Evolutionary conservation across 2,797 vertebrate genomes (phyloP).

Genomic region (Spea hammondii): DNA sequence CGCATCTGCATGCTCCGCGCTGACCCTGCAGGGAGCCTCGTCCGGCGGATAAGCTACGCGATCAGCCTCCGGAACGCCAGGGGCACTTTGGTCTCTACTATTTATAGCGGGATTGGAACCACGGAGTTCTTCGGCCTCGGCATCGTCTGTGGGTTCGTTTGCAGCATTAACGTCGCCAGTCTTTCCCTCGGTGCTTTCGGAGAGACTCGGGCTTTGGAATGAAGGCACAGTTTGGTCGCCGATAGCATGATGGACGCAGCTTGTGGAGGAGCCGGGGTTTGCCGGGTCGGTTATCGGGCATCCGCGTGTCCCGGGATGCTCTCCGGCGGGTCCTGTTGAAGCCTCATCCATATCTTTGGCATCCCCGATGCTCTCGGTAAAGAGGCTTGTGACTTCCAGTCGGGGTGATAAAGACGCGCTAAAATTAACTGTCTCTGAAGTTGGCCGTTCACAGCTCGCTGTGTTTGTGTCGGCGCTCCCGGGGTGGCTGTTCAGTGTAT

Average conservation of each 20-base stretch:
- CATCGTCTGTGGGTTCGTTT: background rate
- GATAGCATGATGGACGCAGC: background rate
- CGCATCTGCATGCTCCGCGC: background rate
- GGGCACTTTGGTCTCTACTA: conserved; percentile 16
- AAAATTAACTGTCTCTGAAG: conserved; percentile 9
- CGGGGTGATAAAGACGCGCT: conserved; percentile 12
- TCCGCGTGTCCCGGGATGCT: background rate
- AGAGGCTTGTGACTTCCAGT: conserved; percentile 27
- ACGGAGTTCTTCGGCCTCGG: background rate
- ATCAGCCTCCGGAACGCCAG: background rate
- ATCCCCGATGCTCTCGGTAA: conserved; percentile 8
- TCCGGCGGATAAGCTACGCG: background rate
- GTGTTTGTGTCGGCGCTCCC: conserved; percentile 7
- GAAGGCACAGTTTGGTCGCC: conserved; percentile 22
- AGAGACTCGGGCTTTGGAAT: background rate
- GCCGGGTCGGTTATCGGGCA: background rate
- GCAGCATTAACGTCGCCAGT: background rate
- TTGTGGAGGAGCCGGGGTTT: background rate
- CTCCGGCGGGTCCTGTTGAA: conserved; percentile 21
- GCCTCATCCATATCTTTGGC: background rate
- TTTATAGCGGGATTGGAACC: background rate
- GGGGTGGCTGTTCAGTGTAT: background rate
- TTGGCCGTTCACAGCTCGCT: conserved; percentile 6
- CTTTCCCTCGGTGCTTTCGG: background rate
- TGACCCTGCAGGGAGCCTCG: background rate